Evolutionary conservation across 2,797 vertebrate genomes (phyloP).

Genomic region (Anguilla megastoma): DNA sequence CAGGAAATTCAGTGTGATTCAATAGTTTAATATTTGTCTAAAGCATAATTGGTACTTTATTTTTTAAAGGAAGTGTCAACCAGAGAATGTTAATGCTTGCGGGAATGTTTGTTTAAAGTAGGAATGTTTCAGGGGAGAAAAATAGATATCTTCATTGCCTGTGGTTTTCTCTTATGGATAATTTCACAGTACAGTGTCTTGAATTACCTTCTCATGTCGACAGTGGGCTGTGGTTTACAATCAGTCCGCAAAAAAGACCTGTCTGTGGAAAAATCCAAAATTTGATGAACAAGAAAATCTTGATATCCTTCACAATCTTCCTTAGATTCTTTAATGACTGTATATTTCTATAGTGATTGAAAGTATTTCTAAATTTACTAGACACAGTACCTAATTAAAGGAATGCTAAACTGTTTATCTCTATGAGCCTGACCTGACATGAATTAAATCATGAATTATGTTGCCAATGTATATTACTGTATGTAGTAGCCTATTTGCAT

Average conservation of each 20-base stretch:
- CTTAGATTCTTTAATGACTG: conserved; percentile 15
- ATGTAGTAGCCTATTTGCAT: conserved; percentile 12
- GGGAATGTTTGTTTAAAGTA: conserved; percentile 28
- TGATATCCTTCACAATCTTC: conserved; percentile 9
- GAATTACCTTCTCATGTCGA: neutral
- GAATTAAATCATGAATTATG: conserved; percentile 14
- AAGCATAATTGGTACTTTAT: conserved; percentile 1
- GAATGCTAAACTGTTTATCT: conserved; percentile 29
- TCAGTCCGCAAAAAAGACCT: neutral
- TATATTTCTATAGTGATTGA: conserved; percentile 18
- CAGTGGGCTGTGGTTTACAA: conserved; percentile 5
- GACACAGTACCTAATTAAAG: conserved; percentile 22
- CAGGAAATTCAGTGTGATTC: neutral
- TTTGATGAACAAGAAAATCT: neutral
- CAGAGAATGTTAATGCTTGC: conserved; percentile 38
- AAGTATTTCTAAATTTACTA: conserved; percentile 31
- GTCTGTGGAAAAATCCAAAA: neutral
- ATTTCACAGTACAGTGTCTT: conserved; percentile 7
- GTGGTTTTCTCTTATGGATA: neutral
- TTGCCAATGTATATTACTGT: conserved; percentile 18
- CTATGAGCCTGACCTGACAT: neutral
- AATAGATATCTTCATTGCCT: conserved; percentile 7
- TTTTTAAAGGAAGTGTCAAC: conserved; percentile 1
- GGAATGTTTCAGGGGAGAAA: conserved; percentile 18
- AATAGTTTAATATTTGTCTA: conserved; percentile 8